Conservation (phyloP, 37 sponge, comb jelly and placozoan species). For the Agelas oroides region DNA sequence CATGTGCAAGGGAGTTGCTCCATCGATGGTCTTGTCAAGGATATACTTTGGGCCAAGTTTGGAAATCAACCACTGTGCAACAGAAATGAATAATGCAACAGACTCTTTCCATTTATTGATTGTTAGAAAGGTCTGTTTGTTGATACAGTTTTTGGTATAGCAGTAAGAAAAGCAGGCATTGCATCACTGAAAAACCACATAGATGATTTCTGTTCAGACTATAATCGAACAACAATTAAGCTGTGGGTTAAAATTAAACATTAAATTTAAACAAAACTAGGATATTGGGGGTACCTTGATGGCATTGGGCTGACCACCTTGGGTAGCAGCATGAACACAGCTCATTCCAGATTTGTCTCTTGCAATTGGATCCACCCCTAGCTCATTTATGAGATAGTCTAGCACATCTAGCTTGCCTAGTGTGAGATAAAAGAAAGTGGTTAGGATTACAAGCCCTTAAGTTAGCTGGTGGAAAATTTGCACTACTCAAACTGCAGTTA, state of each 20-base stretch:
- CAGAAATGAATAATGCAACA: neutral
- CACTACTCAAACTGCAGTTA: too few relatives aligned
- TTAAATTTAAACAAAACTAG: too few relatives aligned
- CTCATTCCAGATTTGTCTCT: slow-evolving; percentile 73
- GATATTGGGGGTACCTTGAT: slow-evolving; percentile 55
- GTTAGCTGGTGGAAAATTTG: too few relatives aligned
- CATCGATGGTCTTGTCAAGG: slow-evolving; percentile 69
- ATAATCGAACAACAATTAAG: too few relatives aligned
- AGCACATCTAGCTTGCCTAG: slow-evolving; percentile 65
- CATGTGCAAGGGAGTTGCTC: slow-evolving; percentile 88
- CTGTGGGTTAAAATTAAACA: too few relatives aligned
- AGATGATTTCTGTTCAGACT: too few relatives aligned
- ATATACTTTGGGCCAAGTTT: slow-evolving; percentile 71
- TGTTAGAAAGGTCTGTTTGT: too few relatives aligned
- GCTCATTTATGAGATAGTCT: slow-evolving; percentile 69
- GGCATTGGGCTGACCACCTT: slow-evolving; percentile 46
- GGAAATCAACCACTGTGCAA: slow-evolving; percentile 65
- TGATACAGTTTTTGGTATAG: too few relatives aligned
- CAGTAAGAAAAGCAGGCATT: too few relatives aligned
- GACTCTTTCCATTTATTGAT: too few relatives aligned
- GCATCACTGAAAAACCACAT: too few relatives aligned
- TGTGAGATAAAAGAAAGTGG: neutral
- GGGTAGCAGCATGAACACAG: slow-evolving; percentile 81
- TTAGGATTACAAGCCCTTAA: neutral
- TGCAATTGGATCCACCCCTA: slow-evolving; percentile 66